phyloP scores from a whole-genome alignment of 2,113 vertebrate species.

The Cromileptes altivelis region DNA sequence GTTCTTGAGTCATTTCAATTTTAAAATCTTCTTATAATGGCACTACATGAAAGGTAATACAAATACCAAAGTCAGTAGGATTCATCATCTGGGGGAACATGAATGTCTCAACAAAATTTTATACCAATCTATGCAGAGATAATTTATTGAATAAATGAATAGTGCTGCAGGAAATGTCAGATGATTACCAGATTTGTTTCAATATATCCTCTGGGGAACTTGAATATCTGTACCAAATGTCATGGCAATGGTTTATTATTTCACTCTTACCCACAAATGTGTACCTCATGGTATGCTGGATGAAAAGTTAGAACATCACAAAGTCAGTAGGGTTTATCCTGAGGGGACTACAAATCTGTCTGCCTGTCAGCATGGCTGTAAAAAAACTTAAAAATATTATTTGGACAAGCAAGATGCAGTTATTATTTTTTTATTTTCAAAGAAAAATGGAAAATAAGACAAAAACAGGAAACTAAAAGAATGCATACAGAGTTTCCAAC shows the following conservation, averaged over 20 bases:
- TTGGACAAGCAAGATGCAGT: slow-evolving; percentile 11
- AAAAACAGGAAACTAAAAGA: slow-evolving; percentile 37
- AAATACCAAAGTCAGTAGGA: neutral
- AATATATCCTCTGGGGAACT: neutral
- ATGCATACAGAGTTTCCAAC: slow-evolving; percentile 26
- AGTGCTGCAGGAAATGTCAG: neutral
- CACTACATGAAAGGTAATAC: too few species aligned
- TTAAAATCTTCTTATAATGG: neutral
- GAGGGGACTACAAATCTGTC: neutral
- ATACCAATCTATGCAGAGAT: neutral
- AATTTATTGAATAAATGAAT: neutral
- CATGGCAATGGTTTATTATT: neutral
- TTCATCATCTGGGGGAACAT: neutral
- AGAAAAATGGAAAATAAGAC: slow-evolving; percentile 56
- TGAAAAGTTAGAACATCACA: too few species aligned
- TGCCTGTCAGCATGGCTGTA: too few species aligned
- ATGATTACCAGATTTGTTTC: neutral
- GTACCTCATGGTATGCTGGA: too few species aligned
- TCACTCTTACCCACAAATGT: too few species aligned
- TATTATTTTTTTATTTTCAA: slow-evolving; percentile 59
- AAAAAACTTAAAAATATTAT: neutral
- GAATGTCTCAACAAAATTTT: neutral
- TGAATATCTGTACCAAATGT: neutral
- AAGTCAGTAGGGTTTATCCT: neutral
- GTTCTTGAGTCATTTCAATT: neutral